Conservation (phyloP, 2,113 vertebrate species). For the Progne subis region DNA sequence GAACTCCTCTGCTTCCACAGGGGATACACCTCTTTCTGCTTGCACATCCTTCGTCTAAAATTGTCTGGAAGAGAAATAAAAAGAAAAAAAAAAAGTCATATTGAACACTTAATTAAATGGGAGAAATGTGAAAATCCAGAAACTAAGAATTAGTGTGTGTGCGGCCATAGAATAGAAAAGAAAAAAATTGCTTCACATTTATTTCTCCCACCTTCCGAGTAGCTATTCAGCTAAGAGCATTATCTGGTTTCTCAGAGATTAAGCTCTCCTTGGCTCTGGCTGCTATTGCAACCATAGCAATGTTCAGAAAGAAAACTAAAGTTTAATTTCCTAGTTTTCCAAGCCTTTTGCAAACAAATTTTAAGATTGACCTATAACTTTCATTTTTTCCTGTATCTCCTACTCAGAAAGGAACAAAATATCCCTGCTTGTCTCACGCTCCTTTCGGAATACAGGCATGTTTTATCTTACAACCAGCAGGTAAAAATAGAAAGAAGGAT, state of each 20-base stretch:
- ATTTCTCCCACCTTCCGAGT: background rate
- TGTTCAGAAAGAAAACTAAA: background rate
- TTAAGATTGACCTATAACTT: background rate
- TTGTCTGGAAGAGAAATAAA: background rate
- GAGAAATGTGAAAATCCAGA: background rate
- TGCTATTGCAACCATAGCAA: background rate
- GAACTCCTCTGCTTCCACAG: background rate
- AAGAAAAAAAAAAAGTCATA: background rate
- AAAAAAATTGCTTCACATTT: background rate
- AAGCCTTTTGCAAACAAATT: background rate
- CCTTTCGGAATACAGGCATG: background rate
- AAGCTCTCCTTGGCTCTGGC: background rate
- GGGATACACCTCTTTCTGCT: background rate
- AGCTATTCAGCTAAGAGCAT: background rate
- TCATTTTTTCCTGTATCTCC: background rate
- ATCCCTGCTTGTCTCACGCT: background rate
- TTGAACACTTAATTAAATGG: background rate
- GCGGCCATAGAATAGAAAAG: background rate
- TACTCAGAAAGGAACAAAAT: background rate
- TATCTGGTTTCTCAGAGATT: background rate
- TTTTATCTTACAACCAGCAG: background rate
- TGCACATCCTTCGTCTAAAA: accelerated
- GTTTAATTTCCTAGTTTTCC: background rate
- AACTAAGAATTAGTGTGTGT: background rate
- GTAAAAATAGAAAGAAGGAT: background rate